Base-by-base conservation (phyloP, 2,888 invertebrate species). In the Malthinus flaveolus region DNA sequence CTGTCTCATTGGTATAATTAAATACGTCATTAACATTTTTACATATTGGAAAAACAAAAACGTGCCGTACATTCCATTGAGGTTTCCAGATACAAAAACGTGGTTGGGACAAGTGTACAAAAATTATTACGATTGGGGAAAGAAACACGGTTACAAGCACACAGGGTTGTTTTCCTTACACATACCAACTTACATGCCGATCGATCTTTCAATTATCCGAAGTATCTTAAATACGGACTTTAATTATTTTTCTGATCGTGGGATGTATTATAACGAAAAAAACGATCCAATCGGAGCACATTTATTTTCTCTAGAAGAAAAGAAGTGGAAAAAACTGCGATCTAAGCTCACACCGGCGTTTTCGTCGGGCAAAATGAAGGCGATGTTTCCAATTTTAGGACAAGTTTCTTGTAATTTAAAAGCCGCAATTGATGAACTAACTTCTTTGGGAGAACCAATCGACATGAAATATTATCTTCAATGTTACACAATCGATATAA, bases 401-500 rank as follows among this genome's bases (percentile, higher is more conserved):
- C 49, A 56, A 12, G 59, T 60, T 35, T 37, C 58, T 1, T 44
- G 32, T 1, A 49, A 50, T 3, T 36, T 66, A 36, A 42, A 54
- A 12, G 39, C 55, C 5, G 35, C 58, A 13, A 49, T 68, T 4
- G n/a, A 10, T 1, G 39, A 59, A 1, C 12, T 35, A 1, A 7
- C 31, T 3, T 35, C 44, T 10, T 23, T 33, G 32, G 46, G 59
- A 1, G 47, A 53, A 37, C 10, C 57, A 6, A 32, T 63, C 7
- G 63, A 68, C 12, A 55, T 62, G 1, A 70, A 81, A 1, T 81
- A 83, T 33, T 75, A 82, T 49, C 79, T 81, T 59, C 82, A 82
- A 4, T 80, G 80, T 60, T 85, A 82, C 64, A 80, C 83, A 0
- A 83, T 83, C 76, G 85, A 85, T 66, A 81, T 84, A 3, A 83